Evolutionary conservation across 2,113 vertebrate genomes (phyloP).

Genomic region (Macaca fascicularis): T2T-MFA8v1.1 NC_088380.1:128724501-128725000

Average conservation of each 20-base stretch:
- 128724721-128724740: not conserved
- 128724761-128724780: conserved; percentile 64
- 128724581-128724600: not conserved
- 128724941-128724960: not conserved
- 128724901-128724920: conserved; percentile 47
- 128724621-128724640: not conserved
- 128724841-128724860: conserved; percentile 61
- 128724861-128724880: conserved; percentile 59
- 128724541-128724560: not conserved
- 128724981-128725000: conserved; percentile 25
- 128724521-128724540: not conserved
- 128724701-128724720: not conserved
- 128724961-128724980: conserved; percentile 10
- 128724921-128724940: conserved; percentile 46
- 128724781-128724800: conserved; percentile 63
- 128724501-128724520: not conserved
- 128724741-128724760: conserved; percentile 67
- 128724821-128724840: conserved; percentile 53
- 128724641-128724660: not conserved
- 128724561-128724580: not conserved
- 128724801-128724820: conserved; percentile 61
- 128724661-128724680: not conserved
- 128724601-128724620: not conserved
- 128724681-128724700: not conserved
- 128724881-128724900: conserved; percentile 59